Base-by-base conservation (phyloP, 2,113 vertebrate species). In the Petrocephalus microphthalmus region DNA sequence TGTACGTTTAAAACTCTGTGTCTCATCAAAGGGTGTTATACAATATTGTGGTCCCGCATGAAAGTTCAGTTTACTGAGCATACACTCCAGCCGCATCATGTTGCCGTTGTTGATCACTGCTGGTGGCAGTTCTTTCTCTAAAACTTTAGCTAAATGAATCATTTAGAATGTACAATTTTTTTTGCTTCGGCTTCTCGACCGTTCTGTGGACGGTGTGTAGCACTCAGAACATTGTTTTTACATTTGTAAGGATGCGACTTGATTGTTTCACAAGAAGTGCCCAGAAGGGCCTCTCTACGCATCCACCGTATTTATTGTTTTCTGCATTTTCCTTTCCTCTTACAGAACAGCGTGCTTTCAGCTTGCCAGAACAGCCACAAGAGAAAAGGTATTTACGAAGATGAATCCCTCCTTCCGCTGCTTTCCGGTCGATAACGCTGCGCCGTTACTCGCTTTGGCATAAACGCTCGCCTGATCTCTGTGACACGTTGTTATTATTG, bases 311-410 rank as follows among this genome's bases (percentile, higher is more conserved):
- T 88, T 29, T 13, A 74, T 29, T 5, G 25, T 33, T 25, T 60
- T 56, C 54, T 42, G n/a, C 29, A 11, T 64, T 42, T 64, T 52
- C 88, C 5, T 86, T 91, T 89, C 7, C 92, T 25, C 93, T 96
- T 94, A 60, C 94, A 99, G 98, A 98, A 89, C 95, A 96, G 91
- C 95, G 93, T 91, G 91, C 92, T 0, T 94, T 87, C 91, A 95
- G 94, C 52, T 92, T 96, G 74, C 94, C 94, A 0, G 96, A 98
- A 82, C 96, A 96, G 84, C 89, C 93, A 2, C 94, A 93, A 64
- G 96, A 97, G 87, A 97, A 97, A 94, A 98, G 98, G 98, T 99
- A 97, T 0, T 71, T 89, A 86, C 57, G 19, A 49, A 92, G 91
- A 49, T 15, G 86, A 71, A 88, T 88, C 11, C 7, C 82, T 84